phyloP scores from a whole-genome alignment of 2,888 invertebrate species.

The Sceliomorpha sp. region DNA sequence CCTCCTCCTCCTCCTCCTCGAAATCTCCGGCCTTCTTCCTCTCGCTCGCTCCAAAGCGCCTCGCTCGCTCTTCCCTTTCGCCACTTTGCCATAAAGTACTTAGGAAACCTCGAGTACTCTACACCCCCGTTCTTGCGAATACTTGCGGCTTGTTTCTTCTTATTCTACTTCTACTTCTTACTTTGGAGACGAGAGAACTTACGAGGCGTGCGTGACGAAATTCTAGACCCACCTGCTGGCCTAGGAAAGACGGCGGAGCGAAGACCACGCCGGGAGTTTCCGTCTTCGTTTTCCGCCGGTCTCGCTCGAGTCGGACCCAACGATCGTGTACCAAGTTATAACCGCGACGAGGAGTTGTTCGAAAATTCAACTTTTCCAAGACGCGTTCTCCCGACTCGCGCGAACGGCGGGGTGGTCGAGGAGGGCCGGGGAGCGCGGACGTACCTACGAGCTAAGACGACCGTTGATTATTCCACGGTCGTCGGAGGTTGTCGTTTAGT shows the following conservation, averaged over 20 bases:
- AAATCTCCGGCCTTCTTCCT: constrained; percentile 19
- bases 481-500: too few species aligned
- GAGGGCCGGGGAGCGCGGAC: too few species aligned
- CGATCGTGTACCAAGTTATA: constrained; percentile 34
- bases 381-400: too few species aligned
- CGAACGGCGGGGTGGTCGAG: too few species aligned
- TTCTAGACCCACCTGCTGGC: constrained; percentile 61
- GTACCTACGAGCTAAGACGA: too few species aligned
- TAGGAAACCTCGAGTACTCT: constrained; percentile 62
- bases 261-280: constrained; percentile 35
- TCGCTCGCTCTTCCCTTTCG: constrained; percentile 36
- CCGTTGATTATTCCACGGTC: too few species aligned
- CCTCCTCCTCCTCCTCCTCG: too few species aligned
- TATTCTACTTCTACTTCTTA: constrained; percentile 62
- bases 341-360: constrained; percentile 25
- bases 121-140: constrained; percentile 11
- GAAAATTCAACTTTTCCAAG: constrained; percentile 39
- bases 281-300: constrained; percentile 50
- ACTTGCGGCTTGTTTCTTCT: constrained; percentile 19
- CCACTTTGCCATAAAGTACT: constrained; percentile 63
- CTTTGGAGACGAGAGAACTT: constrained; percentile 73
- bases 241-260: constrained; percentile 29
- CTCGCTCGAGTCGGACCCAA: constrained; percentile 1
- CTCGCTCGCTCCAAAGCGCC: constrained; percentile 35
- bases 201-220: constrained; percentile 77